Evolutionary conservation across 2,888 invertebrate genomes (phyloP).

Genomic region (Pycnomerus fuliginosus): DNA sequence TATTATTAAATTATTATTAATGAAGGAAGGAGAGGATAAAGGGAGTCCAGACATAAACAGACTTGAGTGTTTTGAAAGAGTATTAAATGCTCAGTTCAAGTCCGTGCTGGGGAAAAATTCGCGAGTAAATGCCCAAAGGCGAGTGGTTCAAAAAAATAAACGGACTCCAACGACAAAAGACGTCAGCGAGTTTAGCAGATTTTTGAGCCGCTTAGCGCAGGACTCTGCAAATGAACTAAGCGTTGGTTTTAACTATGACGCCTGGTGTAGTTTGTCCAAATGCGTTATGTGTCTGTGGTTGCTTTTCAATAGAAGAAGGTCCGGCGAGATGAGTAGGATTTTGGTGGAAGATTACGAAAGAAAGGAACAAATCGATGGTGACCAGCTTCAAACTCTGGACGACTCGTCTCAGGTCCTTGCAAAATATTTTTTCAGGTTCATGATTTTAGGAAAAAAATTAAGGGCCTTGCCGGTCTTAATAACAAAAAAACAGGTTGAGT

Average conservation of each 20-base stretch:
- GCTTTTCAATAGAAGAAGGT: not conserved
- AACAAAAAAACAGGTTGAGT: not conserved
- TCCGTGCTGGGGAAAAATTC: not conserved
- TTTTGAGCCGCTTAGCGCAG: not conserved
- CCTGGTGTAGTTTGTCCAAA: not conserved
- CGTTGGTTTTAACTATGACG: not conserved
- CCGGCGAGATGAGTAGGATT: constrained; percentile 1
- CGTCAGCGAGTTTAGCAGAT: not conserved
- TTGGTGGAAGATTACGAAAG: not conserved
- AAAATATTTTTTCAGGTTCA: not conserved
- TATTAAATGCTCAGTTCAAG: not conserved
- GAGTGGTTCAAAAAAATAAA: not conserved
- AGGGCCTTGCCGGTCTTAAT: not conserved
- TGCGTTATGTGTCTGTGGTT: not conserved
- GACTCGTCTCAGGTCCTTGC: not conserved
- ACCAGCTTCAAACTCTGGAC: not conserved
- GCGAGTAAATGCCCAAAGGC: not conserved
- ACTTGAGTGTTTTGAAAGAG: too few species aligned
- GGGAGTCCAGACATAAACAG: too few species aligned
- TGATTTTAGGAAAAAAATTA: not conserved
- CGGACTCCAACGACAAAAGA: not conserved
- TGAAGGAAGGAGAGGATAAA: too few species aligned
- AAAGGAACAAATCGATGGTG: not conserved
- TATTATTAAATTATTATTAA: too few species aligned
- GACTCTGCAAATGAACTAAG: not conserved